phyloP scores from a whole-genome alignment of 2,797 vertebrate genomes.

The Sebastes iracundus region DNA sequence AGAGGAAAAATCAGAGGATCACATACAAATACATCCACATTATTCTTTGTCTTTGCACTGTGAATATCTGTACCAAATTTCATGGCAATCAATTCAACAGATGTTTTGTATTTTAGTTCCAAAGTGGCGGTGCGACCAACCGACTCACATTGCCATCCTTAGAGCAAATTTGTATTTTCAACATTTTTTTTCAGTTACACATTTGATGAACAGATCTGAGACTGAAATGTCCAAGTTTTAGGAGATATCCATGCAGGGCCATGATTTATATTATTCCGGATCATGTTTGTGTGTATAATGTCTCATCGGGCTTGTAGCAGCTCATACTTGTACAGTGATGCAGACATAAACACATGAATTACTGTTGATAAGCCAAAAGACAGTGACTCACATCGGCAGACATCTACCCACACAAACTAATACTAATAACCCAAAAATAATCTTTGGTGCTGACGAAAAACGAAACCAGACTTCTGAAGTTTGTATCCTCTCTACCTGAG shows the following conservation, averaged over 20 bases:
- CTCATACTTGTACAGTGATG: conserved; percentile 1
- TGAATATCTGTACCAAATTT: not conserved
- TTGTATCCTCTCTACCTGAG: conserved; percentile 8
- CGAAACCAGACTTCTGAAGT: conserved; percentile 26
- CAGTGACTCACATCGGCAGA: conserved; percentile 55
- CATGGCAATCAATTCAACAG: not conserved
- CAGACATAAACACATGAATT: conserved; percentile 13
- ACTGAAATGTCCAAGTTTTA: not conserved
- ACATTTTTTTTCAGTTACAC: not conserved
- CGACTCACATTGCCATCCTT: not conserved
- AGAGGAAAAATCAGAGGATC: not conserved
- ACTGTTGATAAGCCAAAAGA: conserved; percentile 8
- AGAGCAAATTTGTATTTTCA: not conserved
- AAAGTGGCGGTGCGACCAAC: not conserved
- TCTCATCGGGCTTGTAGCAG: conserved; percentile 31
- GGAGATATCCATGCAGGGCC: not conserved
- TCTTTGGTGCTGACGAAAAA: conserved; percentile 18
- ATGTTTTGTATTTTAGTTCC: not conserved
- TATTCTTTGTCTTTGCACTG: not conserved
- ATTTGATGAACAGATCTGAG: not conserved
- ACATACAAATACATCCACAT: no score
- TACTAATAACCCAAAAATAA: conserved; percentile 16
- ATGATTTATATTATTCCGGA: not conserved
- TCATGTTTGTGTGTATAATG: not conserved
- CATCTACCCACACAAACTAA: conserved; percentile 1